These are phyloP conservation scores for Catocala fraxini DNA, from an alignment of 2,888 invertebrate genomes.

Conservation along the genomic window DNA sequence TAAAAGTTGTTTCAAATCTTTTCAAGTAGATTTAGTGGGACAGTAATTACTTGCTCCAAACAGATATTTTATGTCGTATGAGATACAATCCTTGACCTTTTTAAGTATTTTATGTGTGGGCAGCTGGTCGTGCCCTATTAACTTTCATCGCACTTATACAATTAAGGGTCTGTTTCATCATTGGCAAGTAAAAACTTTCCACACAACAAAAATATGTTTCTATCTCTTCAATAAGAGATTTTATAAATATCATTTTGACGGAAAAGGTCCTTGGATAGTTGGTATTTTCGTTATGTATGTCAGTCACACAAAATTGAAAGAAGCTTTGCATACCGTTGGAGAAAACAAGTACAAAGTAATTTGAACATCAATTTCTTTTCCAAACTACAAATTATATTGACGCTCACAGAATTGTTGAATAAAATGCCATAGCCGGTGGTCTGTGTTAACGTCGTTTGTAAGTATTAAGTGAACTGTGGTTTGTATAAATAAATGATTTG, in stretches of 20 bases:
- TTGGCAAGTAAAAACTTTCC: neutral
- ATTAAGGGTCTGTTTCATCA: constrained; percentile 2
- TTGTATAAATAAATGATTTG: constrained; percentile 9
- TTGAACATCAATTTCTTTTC: constrained; percentile 2
- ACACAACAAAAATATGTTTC: too few species aligned
- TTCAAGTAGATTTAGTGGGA: constrained; percentile 19
- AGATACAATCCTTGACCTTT: constrained; percentile 25
- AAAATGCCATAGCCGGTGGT: constrained; percentile 12
- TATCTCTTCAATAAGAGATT: too few species aligned
- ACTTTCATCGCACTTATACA: neutral
- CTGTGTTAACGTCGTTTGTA: constrained; percentile 6
- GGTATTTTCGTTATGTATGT: neutral
- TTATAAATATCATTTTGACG: too few species aligned
- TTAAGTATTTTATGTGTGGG: constrained; percentile 10
- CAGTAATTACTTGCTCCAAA: constrained; percentile 17
- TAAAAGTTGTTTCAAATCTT: constrained; percentile 28
- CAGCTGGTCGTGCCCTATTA: constrained; percentile 10
- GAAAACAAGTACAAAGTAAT: constrained; percentile 7
- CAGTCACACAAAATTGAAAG: neutral
- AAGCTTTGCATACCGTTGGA: neutral
- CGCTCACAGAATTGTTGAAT: constrained; percentile 5
- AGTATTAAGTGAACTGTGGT: constrained; percentile 1
- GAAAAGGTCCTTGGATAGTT: too few species aligned
- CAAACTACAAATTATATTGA: constrained; percentile 2
- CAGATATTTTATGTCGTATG: constrained; percentile 13